phyloP scores from a whole-genome alignment of 2,888 invertebrate genomes.

The Anthoptus insignis region DNA sequence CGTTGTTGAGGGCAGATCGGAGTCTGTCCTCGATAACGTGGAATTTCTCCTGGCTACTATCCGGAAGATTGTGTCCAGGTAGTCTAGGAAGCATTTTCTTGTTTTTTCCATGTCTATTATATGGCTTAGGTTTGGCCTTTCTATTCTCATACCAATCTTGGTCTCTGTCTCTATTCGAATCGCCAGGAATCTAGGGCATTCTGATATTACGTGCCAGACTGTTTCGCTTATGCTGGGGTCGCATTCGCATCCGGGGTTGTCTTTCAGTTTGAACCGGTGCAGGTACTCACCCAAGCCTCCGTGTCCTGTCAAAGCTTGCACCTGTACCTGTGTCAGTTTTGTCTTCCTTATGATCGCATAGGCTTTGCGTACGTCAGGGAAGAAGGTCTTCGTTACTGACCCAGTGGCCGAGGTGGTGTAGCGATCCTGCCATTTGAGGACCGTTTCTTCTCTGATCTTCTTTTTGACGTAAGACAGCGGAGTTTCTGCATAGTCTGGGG shows the following conservation, averaged over 20 bases:
- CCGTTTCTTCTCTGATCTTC: not conserved
- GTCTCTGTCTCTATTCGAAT: not conserved
- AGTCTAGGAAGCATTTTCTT: not conserved
- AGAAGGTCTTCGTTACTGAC: slow-evolving; percentile 2
- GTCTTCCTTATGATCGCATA: not conserved
- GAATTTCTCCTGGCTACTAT: not conserved
- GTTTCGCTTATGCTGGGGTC: not conserved
- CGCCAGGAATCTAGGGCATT: slow-evolving; percentile 1
- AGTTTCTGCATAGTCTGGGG: not conserved
- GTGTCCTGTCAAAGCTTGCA: slow-evolving; percentile 17
- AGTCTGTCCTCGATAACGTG: not conserved
- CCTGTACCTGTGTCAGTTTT: not conserved
- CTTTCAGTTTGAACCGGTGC: slow-evolving; percentile 15
- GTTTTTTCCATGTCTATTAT: not conserved
- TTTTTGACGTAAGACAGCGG: slow-evolving; percentile 8
- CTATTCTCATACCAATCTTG: not conserved
- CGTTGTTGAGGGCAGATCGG: not conserved
- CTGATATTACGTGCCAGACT: slow-evolving; percentile 2
- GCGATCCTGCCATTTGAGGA: slow-evolving; percentile 6
- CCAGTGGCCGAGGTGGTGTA: slow-evolving; percentile 13
- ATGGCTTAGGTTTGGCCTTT: not conserved
- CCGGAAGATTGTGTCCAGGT: not conserved
- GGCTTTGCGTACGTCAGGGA: not conserved
- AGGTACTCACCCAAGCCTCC: slow-evolving; percentile 12
- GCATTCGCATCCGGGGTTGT: slow-evolving; percentile 10